Evolutionary conservation across 2,797 vertebrate genomes (phyloP), one percentile per base, ranked within the genome.

Genomic region (Alauda arvensis): DNA sequence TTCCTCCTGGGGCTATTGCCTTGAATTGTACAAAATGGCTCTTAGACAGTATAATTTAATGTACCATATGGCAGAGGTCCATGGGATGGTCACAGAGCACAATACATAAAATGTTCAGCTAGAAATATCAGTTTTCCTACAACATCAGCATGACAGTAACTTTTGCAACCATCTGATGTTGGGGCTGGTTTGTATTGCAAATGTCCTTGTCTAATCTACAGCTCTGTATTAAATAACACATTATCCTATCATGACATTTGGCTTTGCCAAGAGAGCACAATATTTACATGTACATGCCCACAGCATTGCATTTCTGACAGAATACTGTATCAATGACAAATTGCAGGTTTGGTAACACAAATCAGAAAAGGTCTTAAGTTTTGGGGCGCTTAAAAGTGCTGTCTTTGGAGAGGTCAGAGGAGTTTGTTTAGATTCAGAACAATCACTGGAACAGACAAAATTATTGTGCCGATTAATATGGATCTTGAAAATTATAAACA

Each of bases 61-160:
- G 1, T 70, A 72, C 79, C 43, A 31, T 16, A 26, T 21, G 55
- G 67, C 83, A 85, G 49, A 77, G n/a, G 42, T 75, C 67, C 63
- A 56, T 6, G 23, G 67, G 57, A 51, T 55, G 70, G 52, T 46
- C 43, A 46, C 5, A 1, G 82, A 90, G 79, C 48, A 59, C 1
- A 3, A 40, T 25, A 46, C 33, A 85, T 62, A 63, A 86, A 84
- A 83, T 42, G 63, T n/a, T 48, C 59, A 37, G 37, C 57, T 86
- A 77, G 42, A 92, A 87, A 93, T 81, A 87, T 53, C 77, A 56
- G 60, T 61, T 90, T 80, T 72, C 70, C 85, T 87, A 34, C 77
- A 56, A 25, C 33, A 89, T 40, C 65, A 85, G 75, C 71, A n/a
- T 43, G 67, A 78, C 46, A 60, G 78, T 39, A 74, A 68, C 65